These are phyloP conservation scores for Garra rufa DNA, from an alignment of 2,113 vertebrate genomes.

Conservation along the genomic window DNA sequence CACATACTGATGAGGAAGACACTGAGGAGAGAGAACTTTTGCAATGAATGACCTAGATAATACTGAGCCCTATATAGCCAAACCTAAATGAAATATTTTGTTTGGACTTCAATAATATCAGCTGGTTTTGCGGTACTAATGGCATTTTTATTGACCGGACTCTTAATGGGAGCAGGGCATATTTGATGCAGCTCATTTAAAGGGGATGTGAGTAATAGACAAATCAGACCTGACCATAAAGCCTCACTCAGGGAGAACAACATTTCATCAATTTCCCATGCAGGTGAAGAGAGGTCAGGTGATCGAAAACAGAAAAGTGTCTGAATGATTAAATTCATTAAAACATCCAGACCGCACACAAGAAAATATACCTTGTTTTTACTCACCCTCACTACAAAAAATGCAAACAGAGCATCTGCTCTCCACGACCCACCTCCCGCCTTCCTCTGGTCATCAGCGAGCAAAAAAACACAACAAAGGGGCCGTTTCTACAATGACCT, in stretches of 20 bases:
- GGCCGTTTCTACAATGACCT: conserved; percentile 95
- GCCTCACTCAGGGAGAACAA: conserved; percentile 61
- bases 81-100: conserved; percentile 95
- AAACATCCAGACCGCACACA: conserved; percentile 5
- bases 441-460: conserved; percentile 87
- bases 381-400: neutral
- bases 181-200: conserved; percentile 97
- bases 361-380: neutral
- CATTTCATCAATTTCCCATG: neutral
- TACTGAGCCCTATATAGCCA: neutral
- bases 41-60: neutral
- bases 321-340: conserved; percentile 50
- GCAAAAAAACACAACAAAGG: conserved; percentile 96
- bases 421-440: conserved; percentile 14
- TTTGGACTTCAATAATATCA: conserved; percentile 96
- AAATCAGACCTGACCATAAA: conserved; percentile 93
- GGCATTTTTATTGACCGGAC: conserved; percentile 96
- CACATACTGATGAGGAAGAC: conserved; percentile 85
- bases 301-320: neutral
- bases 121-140: conserved; percentile 96
- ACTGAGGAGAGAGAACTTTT: conserved; percentile 56
- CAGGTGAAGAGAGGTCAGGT: conserved; percentile 22
- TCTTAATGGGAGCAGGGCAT: conserved; percentile 95
- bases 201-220: conserved; percentile 97
- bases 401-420: neutral